These are phyloP conservation scores for Paraescarpia echinospica DNA, from an alignment of 1,140 invertebrate species.

Conservation along the genomic window DNA sequence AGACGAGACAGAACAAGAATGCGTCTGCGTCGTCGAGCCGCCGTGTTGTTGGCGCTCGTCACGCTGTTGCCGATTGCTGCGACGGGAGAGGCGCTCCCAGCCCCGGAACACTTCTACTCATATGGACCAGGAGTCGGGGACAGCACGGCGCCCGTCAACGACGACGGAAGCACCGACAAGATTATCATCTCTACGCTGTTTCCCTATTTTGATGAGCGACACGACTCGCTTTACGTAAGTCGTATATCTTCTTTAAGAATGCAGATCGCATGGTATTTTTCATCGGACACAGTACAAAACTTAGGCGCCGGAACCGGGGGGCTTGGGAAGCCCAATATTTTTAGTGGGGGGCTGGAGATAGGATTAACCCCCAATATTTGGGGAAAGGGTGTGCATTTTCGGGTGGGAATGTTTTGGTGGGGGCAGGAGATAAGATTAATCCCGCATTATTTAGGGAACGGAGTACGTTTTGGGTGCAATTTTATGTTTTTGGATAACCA, in stretches of 20 bases:
- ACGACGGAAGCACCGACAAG: not conserved
- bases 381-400: too few species aligned
- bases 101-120: not conserved
- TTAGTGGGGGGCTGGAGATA: too few species aligned
- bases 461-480: too few species aligned
- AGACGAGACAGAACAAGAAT: not conserved
- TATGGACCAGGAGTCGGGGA: not conserved
- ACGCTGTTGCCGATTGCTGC: not conserved
- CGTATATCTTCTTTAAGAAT: not conserved
- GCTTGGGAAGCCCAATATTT: too few species aligned
- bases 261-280: too few species aligned
- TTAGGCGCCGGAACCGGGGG: too few species aligned
- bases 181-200: not conserved
- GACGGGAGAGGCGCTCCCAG: not conserved
- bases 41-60: not conserved
- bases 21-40: not conserved
- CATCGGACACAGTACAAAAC: too few species aligned
- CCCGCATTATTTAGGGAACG: too few species aligned
- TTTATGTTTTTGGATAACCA: too few species aligned
- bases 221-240: slow-evolving; percentile 12
- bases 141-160: not conserved
- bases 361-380: too few species aligned
- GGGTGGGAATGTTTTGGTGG: too few species aligned
- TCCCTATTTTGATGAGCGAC: not conserved
- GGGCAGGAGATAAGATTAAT: too few species aligned